Evolutionary conservation across 2,888 invertebrate genomes (phyloP).

Genomic region (Lasius platythorax): DNA sequence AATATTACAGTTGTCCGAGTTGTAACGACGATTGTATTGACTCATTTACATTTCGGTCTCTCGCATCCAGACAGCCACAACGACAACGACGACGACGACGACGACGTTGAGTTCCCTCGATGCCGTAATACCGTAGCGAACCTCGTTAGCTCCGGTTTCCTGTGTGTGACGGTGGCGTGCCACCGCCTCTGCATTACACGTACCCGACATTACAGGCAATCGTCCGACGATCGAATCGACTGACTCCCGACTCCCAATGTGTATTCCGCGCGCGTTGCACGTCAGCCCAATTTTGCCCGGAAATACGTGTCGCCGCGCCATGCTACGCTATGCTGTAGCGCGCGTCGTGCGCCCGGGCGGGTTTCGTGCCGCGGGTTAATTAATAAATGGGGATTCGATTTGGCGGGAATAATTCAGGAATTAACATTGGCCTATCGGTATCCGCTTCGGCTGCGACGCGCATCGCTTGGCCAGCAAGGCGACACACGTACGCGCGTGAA

Average conservation of each 20-base stretch:
- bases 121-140: constrained; percentile 42
- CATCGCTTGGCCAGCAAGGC: constrained; percentile 45
- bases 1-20: constrained; percentile 73
- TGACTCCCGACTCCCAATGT: constrained; percentile 74
- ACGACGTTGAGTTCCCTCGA: constrained; percentile 40
- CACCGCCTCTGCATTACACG: constrained; percentile 63
- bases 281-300: constrained; percentile 72
- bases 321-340: constrained; percentile 22
- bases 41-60: constrained; percentile 71
- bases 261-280: constrained; percentile 63
- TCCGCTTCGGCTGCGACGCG: constrained; percentile 40
- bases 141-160: constrained; percentile 63
- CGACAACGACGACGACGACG: neutral
- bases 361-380: constrained; percentile 67
- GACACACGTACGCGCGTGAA: constrained; percentile 28
- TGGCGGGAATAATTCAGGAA: constrained; percentile 69
- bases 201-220: constrained; percentile 68
- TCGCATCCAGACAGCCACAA: constrained; percentile 35
- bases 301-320: constrained; percentile 70
- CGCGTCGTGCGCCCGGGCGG: constrained; percentile 12
- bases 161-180: constrained; percentile 56
- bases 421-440: constrained; percentile 67
- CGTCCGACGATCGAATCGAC: constrained; percentile 70
- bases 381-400: constrained; percentile 75
- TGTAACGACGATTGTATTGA: constrained; percentile 71